Evolutionary conservation across 2,797 vertebrate species (phyloP).

Genomic region (Enteromius trimaculatus): DNA sequence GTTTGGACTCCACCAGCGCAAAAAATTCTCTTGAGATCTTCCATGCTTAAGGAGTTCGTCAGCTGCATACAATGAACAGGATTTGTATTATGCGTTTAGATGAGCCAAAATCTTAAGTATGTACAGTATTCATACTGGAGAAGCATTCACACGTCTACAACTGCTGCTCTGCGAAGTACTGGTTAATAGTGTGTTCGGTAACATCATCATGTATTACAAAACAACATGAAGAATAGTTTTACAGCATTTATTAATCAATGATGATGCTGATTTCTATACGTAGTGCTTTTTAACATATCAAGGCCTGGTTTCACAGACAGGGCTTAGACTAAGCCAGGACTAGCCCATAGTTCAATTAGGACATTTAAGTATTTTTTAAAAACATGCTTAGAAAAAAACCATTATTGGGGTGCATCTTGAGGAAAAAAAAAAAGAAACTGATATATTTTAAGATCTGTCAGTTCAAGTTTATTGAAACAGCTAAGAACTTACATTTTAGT

Average conservation of each 20-base stretch:
- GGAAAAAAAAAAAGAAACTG: too few relatives aligned
- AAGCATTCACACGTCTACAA: constrained; percentile 1
- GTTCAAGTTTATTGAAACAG: too few relatives aligned
- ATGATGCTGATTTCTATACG: background rate
- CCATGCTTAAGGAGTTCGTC: background rate
- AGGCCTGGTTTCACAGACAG: too few relatives aligned
- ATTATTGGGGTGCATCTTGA: too few relatives aligned
- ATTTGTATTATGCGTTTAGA: background rate
- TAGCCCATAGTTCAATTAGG: too few relatives aligned
- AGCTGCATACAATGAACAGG: background rate
- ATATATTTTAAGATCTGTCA: too few relatives aligned
- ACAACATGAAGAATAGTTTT: background rate
- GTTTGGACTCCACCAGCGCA: background rate
- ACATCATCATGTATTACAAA: background rate
- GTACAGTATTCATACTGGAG: background rate
- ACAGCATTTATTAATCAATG: background rate
- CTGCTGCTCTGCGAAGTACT: background rate
- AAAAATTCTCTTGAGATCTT: background rate
- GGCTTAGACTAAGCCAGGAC: too few relatives aligned
- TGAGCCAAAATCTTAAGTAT: background rate
- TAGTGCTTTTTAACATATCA: background rate
- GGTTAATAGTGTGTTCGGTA: background rate
- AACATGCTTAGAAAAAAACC: too few relatives aligned
- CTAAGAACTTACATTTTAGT: too few relatives aligned
- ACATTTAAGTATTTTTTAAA: too few relatives aligned